Base-by-base conservation (phyloP, 2,888 invertebrate species). In the Mesorhabditis spiculigera region DNA sequence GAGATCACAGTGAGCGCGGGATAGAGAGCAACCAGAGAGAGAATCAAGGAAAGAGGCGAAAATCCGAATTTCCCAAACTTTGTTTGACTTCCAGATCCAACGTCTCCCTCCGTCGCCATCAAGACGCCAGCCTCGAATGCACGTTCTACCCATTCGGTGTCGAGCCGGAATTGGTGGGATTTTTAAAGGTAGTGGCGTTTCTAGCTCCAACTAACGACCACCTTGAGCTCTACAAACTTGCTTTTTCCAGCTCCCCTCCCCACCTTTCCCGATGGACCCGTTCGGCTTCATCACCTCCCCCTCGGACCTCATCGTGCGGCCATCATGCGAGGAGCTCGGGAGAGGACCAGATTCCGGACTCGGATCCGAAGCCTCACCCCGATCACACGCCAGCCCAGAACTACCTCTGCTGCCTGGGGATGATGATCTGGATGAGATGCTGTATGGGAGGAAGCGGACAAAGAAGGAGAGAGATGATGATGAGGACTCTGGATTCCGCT, bases 401-500 rank as follows among this genome's bases (percentile, higher is more conserved):
- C 66, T 71, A 67, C 68, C 67, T 45, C 5, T 65, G n/a, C n/a
- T 42, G n/a, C 13, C 43, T 16, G 41, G 63, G 4, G 10, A 63
- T 3, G 45, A 67, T 43, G 5, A 44, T 16, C 4, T 65, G 6
- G 43, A 58, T 50, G 58, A 50, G n/a, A n/a, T 50, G 58, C 58
- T 50, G 10, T 50, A 13, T n/a, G 58, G 41, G 73, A 75, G 4
- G 75, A 75, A 43, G 65, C 58, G 10, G 3, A n/a, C 58, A 1
- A 50, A 50, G n/a, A 10, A n/a, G n/a, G 58, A 50, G n/a, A 50
- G n/a, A n/a, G 80, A 80, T 28, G 80, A 80, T 64, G 80, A 80
- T 45, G 83, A 83, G 68, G 82, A 85, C 61, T 81, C 81, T 50
- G 84, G 83, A 50, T 84, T 84, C 76, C 73, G 79, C 43, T 75